phyloP scores from a whole-genome alignment of 2,888 invertebrate species.

The Trilocha varians region DNA sequence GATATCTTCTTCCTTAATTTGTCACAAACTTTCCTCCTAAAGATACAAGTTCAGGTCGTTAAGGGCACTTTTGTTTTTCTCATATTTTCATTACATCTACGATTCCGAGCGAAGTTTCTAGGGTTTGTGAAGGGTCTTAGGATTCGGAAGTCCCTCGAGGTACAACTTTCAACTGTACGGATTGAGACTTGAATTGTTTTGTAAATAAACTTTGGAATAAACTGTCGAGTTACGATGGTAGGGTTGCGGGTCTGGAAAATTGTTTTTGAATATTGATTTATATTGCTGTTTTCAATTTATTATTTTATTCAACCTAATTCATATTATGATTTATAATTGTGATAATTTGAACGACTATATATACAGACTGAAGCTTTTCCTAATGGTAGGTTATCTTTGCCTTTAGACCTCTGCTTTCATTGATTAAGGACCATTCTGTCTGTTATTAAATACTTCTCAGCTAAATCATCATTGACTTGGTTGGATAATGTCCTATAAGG shows the following conservation, averaged over 20 bases:
- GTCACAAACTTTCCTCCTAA: conserved; percentile 38
- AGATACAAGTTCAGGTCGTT: conserved; percentile 41
- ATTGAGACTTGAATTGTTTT: not conserved
- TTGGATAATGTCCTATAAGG: too few species aligned
- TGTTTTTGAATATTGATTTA: too few species aligned
- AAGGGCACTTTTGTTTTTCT: conserved; percentile 38
- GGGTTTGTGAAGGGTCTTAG: not conserved
- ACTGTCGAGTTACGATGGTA: not conserved
- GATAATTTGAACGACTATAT: too few species aligned
- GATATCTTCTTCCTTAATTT: conserved; percentile 34
- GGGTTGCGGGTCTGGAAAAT: not conserved
- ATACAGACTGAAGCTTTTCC: too few species aligned
- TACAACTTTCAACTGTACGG: conserved; percentile 13
- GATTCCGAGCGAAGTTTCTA: not conserved
- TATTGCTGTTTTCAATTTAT: too few species aligned
- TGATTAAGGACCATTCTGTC: too few species aligned
- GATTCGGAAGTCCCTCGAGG: conserved; percentile 8
- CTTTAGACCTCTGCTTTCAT: too few species aligned
- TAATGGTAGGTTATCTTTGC: too few species aligned
- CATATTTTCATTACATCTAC: conserved; percentile 34
- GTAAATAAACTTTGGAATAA: not conserved
- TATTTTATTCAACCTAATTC: too few species aligned
- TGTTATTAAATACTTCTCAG: too few species aligned
- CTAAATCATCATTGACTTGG: too few species aligned
- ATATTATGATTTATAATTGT: too few species aligned